These are phyloP conservation scores for Eulacestoma nigropectus DNA, from an alignment of 2,113 vertebrate genomes.

Conservation along the genomic window DNA sequence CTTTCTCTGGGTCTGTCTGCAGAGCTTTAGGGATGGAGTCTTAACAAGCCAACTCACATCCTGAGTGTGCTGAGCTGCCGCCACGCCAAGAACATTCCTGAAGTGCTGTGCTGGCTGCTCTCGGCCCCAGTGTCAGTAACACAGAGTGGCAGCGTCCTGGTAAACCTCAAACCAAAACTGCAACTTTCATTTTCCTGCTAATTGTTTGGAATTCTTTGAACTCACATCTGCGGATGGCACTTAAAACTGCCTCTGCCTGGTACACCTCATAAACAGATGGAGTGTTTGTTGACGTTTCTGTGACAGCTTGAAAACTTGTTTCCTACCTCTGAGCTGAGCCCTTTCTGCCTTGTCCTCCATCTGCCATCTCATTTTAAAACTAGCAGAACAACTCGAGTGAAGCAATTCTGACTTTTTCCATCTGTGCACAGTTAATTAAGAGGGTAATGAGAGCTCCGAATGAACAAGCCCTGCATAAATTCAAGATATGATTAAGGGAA, in stretches of 20 bases:
- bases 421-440: conserved; percentile 85
- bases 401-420: conserved; percentile 84
- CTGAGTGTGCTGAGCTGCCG: not conserved
- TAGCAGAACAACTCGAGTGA: conserved; percentile 80
- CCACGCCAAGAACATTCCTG: accelerated
- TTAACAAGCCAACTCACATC: not conserved
- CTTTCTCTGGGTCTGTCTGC: not conserved
- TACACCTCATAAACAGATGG: conserved; percentile 76
- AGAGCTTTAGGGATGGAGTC: not conserved
- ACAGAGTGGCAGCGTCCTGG: not conserved
- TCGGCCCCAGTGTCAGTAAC: accelerated
- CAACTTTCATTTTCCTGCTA: conserved; percentile 18
- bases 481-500: conserved; percentile 82
- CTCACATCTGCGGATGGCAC: conserved; percentile 41
- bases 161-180: not conserved
- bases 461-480: conserved; percentile 81
- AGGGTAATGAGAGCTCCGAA: conserved; percentile 82
- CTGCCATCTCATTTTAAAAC: conserved; percentile 82
- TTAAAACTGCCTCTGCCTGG: conserved; percentile 47
- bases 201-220: conserved; percentile 58
- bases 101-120: not conserved
- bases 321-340: conserved; percentile 76
- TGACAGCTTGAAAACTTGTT: conserved; percentile 84
- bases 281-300: conserved; percentile 77
- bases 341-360: conserved; percentile 77